Base-by-base conservation (phyloP, 2,888 invertebrate species). In the Torymus aiolomorphi region DNA sequence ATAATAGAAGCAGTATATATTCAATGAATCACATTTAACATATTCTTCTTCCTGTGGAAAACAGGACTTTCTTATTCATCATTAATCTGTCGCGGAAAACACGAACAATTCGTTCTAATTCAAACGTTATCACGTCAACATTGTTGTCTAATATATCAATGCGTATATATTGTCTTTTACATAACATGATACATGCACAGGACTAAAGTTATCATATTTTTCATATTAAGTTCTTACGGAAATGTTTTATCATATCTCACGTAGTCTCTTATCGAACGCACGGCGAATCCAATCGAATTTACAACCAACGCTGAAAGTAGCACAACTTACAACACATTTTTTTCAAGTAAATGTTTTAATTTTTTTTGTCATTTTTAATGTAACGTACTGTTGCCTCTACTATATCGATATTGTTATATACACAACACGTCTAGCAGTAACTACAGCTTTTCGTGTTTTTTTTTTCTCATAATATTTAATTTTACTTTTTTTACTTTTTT, bases 361-460 rank as follows among this genome's bases (percentile, higher is more conserved):
- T 76, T 76, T 81, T 82, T 80, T 83, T 83, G 76, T 80, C 83
- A 83, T 83, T 83, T 82, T 84, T 84, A 42, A 83, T 83, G 76
- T 83, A 78, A 77, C 67, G 49, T 80, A 76, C 74, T 83, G 78
- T 82, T 83, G 70, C 74, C 73, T 83, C 82, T 84, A 84, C 82
- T 83, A 82, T 81, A 76, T 84, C 79, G 80, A 80, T 84, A 84
- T 84, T 84, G 84, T 83, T 84, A 88, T 88, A 87, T 88, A 88
- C 88, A 89, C 87, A 89, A 88, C 87, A 86, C 84, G 82, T 88
- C 88, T 88, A 88, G 87, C 87, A 84, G 81, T 88, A 86, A 89
- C 88, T 89, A 88, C 86, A 83, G 81, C 82, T 82, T 78, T 78
- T 8, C 42, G 42, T 42, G 42, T 74, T 79, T 80, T 49, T 77